These are phyloP conservation scores for Pararge aegeria DNA, from an alignment of 1,140 invertebrate species.

Conservation along the genomic window DNA sequence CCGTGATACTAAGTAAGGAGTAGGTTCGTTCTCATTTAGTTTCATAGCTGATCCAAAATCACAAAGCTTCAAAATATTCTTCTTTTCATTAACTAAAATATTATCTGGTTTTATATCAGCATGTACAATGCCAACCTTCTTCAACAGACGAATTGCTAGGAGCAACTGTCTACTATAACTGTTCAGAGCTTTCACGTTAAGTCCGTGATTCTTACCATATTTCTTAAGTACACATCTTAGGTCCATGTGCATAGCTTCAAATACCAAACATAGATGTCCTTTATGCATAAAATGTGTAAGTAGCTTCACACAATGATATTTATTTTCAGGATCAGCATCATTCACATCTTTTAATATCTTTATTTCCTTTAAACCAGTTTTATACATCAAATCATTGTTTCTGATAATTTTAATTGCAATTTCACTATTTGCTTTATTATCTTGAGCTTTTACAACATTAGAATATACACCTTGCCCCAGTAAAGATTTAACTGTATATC, in stretches of 20 bases:
- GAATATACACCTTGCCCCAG: slow-evolving; percentile 99
- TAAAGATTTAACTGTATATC: slow-evolving; percentile 97
- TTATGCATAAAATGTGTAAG: slow-evolving; percentile 96
- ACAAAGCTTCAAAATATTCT: slow-evolving; percentile 97
- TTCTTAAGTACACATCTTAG: slow-evolving; percentile 96
- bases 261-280: slow-evolving; percentile 98
- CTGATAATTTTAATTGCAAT: slow-evolving; percentile 99
- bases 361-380: slow-evolving; percentile 97
- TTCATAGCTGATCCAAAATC: slow-evolving; percentile 99
- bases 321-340: slow-evolving; percentile 97
- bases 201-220: slow-evolving; percentile 97
- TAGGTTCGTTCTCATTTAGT: slow-evolving; percentile 97
- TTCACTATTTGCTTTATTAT: slow-evolving; percentile 91
- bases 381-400: slow-evolving; percentile 99
- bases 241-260: slow-evolving; percentile 97
- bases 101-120: slow-evolving; percentile 99
- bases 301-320: slow-evolving; percentile 96
- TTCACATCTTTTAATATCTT: slow-evolving; percentile 96
- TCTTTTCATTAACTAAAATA: slow-evolving; percentile 99
- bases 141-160: slow-evolving; percentile 94
- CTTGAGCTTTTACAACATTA: slow-evolving; percentile 96
- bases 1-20: slow-evolving; percentile 98
- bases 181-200: slow-evolving; percentile 98
- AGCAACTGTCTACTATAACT: slow-evolving; percentile 98
- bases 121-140: slow-evolving; percentile 97